A percentile compares a stretch with the other conserved stretches of the same genome.
Evolutionary conservation across 1,140 invertebrate genomes (phyloP).

Genomic region (Pachyrhynchus sulphureomaculatus): DNA sequence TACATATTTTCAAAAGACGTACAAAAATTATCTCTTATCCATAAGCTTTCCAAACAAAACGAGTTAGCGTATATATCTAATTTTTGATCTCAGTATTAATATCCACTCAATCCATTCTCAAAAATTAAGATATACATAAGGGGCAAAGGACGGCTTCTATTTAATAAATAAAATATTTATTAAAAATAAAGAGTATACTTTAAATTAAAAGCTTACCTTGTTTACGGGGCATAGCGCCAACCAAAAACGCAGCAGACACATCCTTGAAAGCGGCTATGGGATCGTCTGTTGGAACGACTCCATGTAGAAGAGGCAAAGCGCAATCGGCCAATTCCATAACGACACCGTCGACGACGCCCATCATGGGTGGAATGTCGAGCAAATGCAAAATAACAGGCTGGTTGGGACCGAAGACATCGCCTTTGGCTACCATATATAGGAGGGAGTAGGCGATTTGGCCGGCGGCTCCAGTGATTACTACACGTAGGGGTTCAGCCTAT

Average conservation of each 20-base stretch:
- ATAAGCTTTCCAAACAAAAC: too few species aligned
- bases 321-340: constrained; percentile 97
- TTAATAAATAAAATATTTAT: too few species aligned
- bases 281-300: constrained; percentile 85
- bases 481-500: constrained; percentile 80
- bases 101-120: too few species aligned
- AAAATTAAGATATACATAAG: too few species aligned
- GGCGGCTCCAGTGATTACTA: constrained; percentile 96
- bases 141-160: too few species aligned
- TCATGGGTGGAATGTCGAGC: constrained; percentile 94
- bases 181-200: too few species aligned
- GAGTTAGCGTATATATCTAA: too few species aligned
- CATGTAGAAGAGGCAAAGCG: constrained; percentile 85
- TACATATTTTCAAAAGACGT: too few species aligned
- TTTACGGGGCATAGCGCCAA: constrained; percentile 97
- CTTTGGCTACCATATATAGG: constrained; percentile 90
- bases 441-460: constrained; percentile 99
- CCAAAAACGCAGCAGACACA: constrained; percentile 96
- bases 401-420: constrained; percentile 92
- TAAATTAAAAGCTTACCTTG: constrained; percentile 79
- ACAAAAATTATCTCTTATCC: too few species aligned
- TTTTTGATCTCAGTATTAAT: too few species aligned
- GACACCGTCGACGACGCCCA: constrained; percentile 92
- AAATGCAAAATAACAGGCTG: constrained; percentile 89
- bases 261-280: constrained; percentile 91